Evolutionary conservation across 1,140 invertebrate species (phyloP).

Genomic region (Globodera ellingtonae): DNA sequence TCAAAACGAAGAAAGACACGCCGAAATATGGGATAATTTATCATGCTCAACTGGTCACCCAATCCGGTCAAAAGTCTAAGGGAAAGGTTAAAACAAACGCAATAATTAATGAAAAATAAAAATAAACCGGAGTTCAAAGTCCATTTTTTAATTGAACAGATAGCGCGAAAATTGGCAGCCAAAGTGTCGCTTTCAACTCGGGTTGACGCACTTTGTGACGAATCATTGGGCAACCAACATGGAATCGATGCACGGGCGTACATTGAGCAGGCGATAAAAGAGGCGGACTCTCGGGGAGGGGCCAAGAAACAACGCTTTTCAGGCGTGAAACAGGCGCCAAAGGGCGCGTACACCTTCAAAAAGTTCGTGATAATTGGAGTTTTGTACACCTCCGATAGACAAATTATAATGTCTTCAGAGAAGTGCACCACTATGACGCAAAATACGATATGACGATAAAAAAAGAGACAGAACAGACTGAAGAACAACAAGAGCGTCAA

Average conservation of each 20-base stretch:
- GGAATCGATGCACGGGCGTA: conserved; percentile 59
- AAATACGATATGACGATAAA: conserved; percentile 43
- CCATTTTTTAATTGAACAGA: conserved; percentile 69
- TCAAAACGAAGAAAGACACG: conserved; percentile 95
- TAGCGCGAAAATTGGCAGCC: conserved; percentile 92
- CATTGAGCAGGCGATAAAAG: conserved; percentile 55
- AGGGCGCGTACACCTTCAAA: conserved; percentile 57
- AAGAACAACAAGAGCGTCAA: conserved; percentile 39
- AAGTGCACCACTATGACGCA: conserved; percentile 55
- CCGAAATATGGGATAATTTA: conserved; percentile 99
- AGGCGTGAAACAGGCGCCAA: conserved; percentile 41
- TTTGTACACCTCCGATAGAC: neutral
- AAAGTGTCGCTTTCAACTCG: conserved; percentile 89
- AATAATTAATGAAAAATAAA: neutral
- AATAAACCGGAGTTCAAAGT: no score
- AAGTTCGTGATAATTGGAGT: conserved; percentile 38
- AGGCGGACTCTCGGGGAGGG: conserved; percentile 54
- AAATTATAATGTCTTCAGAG: conserved; percentile 41
- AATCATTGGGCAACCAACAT: conserved; percentile 45
- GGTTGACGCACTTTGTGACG: conserved; percentile 91
- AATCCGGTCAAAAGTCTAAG: conserved; percentile 83
- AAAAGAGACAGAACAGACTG: conserved; percentile 20
- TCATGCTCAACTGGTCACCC: conserved; percentile 88
- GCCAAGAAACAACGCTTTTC: conserved; percentile 25
- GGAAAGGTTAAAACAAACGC: conserved; percentile 73